A percentile compares a stretch with the other conserved stretches of the same genome.
Evolutionary conservation across 2,797 vertebrate genomes (phyloP).

Genomic region (Pipistrellus pygmaeus): DNA sequence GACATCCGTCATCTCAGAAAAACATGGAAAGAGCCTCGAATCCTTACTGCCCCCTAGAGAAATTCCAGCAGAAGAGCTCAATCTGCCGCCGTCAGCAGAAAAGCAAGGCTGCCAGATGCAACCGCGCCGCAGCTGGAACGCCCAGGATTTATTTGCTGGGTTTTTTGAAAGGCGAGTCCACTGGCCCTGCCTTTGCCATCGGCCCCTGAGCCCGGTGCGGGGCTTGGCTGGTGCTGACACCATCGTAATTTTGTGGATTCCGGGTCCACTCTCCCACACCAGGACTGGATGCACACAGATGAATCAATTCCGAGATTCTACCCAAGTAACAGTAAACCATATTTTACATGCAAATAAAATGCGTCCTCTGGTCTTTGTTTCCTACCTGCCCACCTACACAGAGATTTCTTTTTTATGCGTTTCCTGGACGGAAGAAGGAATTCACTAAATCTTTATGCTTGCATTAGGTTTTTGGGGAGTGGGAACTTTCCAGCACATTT

Average conservation of each 20-base stretch:
- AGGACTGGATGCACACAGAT: background rate
- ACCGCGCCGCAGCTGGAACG: constrained; percentile 56
- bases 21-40: constrained; percentile 74
- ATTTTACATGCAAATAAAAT: constrained; percentile 37
- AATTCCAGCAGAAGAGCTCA: constrained; percentile 83
- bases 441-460: background rate
- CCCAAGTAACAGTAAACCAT: background rate
- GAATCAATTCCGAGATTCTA: background rate
- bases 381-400: background rate
- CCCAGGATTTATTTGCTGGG: constrained; percentile 69
- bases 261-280: background rate
- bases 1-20: constrained; percentile 83
- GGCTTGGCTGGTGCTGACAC: background rate
- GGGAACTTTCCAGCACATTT: background rate
- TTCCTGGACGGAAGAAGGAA: background rate
- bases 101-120: constrained; percentile 72
- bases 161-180: constrained; percentile 43
- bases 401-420: background rate
- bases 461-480: background rate
- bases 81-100: constrained; percentile 84
- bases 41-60: constrained; percentile 89
- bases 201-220: background rate
- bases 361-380: constrained; percentile 20
- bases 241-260: constrained; percentile 53
- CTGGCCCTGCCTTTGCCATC: background rate